Percentiles rank a stretch among this genome's conserved stretches.
Conservation (phyloP, 1,140 invertebrate species). For the Pseudobourletiella spinata region DNA sequence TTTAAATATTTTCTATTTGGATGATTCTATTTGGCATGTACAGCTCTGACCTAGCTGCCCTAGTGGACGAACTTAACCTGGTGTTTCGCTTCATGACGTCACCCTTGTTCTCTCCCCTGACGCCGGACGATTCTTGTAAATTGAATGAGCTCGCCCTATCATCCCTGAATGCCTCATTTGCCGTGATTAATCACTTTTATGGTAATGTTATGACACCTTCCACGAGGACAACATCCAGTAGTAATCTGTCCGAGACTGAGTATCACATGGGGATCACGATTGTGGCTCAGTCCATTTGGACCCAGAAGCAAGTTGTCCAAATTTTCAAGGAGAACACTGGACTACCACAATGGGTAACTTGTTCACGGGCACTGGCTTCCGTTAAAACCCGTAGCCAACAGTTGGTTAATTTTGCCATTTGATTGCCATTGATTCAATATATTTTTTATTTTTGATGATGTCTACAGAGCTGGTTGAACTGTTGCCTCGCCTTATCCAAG, state of each 20-base stretch:
- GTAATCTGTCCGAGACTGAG: constrained; percentile 18
- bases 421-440: neutral
- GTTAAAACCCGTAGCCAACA: too few species aligned
- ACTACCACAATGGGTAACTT: constrained; percentile 28
- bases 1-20: too few species aligned
- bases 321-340: constrained; percentile 30
- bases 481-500: constrained; percentile 23
- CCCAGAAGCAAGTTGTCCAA: constrained; percentile 24
- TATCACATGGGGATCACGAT: constrained; percentile 23
- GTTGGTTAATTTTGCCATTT: too few species aligned
- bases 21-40: too few species aligned
- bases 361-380: too few species aligned
- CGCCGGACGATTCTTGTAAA: constrained; percentile 21
- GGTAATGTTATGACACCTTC: neutral
- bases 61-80: constrained; percentile 32
- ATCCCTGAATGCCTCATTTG: constrained; percentile 23
- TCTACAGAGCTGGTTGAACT: constrained; percentile 33
- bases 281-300: constrained; percentile 32
- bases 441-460: neutral
- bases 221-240: neutral
- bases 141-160: constrained; percentile 18
- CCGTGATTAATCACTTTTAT: constrained; percentile 24
- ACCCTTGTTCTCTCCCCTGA: constrained; percentile 20
- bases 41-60: constrained; percentile 6
- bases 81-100: constrained; percentile 28